phyloP scores from a whole-genome alignment of 2,888 invertebrate genomes.

The Noctuana brunneofusca region DNA sequence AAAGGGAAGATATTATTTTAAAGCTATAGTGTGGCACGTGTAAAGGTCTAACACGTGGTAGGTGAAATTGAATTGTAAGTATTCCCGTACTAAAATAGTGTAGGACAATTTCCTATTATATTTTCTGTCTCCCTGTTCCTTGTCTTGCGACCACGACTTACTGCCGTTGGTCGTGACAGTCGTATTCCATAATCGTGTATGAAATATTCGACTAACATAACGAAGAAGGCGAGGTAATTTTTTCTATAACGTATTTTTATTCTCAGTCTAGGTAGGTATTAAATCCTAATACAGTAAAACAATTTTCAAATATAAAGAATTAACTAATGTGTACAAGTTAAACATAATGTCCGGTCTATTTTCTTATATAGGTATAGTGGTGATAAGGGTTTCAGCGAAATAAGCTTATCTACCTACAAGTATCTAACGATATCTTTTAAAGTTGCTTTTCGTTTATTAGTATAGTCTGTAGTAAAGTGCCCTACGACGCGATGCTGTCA shows the following conservation, averaged over 20 bases:
- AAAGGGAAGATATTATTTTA: too few species aligned
- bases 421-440: too few species aligned
- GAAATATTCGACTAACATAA: background rate
- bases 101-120: too few species aligned
- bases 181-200: background rate
- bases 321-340: background rate
- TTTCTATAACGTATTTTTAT: background rate
- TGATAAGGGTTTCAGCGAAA: slow-evolving; percentile 2
- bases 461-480: too few species aligned
- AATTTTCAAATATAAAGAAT: background rate
- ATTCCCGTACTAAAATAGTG: too few species aligned
- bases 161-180: slow-evolving; percentile 4
- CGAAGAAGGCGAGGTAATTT: background rate
- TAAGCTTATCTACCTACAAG: slow-evolving; percentile 4
- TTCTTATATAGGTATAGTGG: background rate
- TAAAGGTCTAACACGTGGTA: too few species aligned
- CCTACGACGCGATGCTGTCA: too few species aligned
- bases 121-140: too few species aligned
- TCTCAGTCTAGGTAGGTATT: background rate
- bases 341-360: slow-evolving; percentile 2
- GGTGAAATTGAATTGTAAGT: too few species aligned
- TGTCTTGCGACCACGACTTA: slow-evolving; percentile 41
- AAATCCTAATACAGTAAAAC: background rate
- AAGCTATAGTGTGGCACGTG: too few species aligned
- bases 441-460: too few species aligned